Evolutionary conservation across 2,797 vertebrate genomes (phyloP).

Genomic region (Aeoliscus strigatus): DNA sequence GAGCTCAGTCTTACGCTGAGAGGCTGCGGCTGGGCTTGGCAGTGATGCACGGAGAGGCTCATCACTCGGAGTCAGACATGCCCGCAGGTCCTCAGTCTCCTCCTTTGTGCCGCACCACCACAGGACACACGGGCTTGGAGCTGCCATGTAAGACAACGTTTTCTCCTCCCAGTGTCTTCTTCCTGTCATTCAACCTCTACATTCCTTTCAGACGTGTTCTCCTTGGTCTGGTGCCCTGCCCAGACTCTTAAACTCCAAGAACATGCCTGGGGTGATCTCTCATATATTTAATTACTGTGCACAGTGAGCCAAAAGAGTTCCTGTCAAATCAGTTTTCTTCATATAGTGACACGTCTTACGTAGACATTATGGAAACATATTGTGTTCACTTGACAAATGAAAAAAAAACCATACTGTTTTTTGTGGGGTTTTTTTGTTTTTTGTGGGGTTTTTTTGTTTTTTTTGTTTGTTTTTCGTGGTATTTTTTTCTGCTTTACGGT

Average conservation of each 20-base stretch:
- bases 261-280: neutral
- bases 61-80: slow-evolving; percentile 91
- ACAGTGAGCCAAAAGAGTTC: neutral
- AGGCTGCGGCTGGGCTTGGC: slow-evolving; percentile 90
- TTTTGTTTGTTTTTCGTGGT: too few species aligned
- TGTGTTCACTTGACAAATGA: too few species aligned
- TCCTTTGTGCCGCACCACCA: slow-evolving; percentile 81
- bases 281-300: neutral
- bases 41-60: slow-evolving; percentile 92
- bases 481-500: too few species aligned
- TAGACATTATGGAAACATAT: too few species aligned
- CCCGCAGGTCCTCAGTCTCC: slow-evolving; percentile 90
- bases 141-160: slow-evolving; percentile 86
- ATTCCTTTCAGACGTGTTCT: neutral
- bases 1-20: slow-evolving; percentile 95
- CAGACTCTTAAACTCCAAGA: neutral
- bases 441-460: too few species aligned
- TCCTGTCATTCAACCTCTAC: neutral
- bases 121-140: slow-evolving; percentile 87
- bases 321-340: neutral
- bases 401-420: too few species aligned
- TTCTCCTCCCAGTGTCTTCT: neutral
- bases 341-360: too few species aligned
- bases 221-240: neutral
- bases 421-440: too few species aligned